Evolutionary conservation across 2,888 invertebrate species (phyloP).

Genomic region (Acanthopleura granulata): DNA sequence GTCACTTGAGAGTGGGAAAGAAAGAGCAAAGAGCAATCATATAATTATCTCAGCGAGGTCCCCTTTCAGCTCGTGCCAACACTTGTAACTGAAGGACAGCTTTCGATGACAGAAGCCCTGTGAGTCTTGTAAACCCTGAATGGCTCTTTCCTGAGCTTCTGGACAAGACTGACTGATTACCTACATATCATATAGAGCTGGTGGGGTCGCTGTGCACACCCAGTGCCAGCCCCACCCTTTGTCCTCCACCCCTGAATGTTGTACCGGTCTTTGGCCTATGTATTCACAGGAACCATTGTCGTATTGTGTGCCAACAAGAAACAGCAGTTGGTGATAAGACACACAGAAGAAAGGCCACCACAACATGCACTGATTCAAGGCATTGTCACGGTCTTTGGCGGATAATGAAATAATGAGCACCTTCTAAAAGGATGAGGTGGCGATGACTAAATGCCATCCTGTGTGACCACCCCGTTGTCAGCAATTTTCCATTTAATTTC

Average conservation of each 20-base stretch:
- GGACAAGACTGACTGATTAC: conserved; percentile 5
- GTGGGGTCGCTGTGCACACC: not conserved
- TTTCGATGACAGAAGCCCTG: conserved; percentile 14
- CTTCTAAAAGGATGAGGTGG: not conserved
- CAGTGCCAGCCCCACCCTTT: too few relatives aligned
- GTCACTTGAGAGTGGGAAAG: not conserved
- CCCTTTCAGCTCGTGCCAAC: conserved; percentile 18
- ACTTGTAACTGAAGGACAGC: conserved; percentile 10
- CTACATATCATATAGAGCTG: not conserved
- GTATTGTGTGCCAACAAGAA: not conserved
- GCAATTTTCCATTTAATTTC: too few relatives aligned
- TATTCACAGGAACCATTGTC: not conserved
- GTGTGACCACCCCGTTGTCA: too few relatives aligned
- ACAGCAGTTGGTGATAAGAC: conserved; percentile 14
- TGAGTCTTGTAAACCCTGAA: not conserved
- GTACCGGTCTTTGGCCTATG: not conserved
- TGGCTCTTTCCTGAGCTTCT: not conserved
- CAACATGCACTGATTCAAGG: not conserved
- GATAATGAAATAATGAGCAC: not conserved
- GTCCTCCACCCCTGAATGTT: not conserved
- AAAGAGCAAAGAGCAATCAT: conserved; percentile 6
- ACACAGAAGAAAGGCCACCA: not conserved
- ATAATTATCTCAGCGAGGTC: conserved; percentile 9
- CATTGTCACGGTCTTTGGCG: not conserved
- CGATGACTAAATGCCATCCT: too few relatives aligned